Conservation (phyloP, 2,797 vertebrate genomes). For the Calcarius lapponicus region DNA sequence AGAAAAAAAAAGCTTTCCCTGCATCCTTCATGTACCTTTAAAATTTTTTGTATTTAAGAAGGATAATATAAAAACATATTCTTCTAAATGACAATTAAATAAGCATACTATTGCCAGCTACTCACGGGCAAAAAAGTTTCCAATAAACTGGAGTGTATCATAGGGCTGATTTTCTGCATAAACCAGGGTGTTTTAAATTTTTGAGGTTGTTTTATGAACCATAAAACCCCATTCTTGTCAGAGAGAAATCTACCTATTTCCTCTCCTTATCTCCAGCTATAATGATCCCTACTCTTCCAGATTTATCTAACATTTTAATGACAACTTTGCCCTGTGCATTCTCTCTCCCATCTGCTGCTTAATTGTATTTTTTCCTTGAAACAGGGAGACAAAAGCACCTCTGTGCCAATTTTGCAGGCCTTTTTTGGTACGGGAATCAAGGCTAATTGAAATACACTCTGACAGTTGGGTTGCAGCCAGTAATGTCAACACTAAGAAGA, state of each 20-base stretch:
- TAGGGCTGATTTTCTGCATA: neutral
- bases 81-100: neutral
- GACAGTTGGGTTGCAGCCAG: neutral
- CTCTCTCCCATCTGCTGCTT: neutral
- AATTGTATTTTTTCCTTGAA: conserved; percentile 39
- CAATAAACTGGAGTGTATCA: neutral
- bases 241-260: neutral
- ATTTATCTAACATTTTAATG: conserved; percentile 9
- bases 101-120: neutral
- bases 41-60: neutral
- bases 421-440: conserved; percentile 65
- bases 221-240: neutral
- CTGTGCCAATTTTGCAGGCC: conserved; percentile 64
- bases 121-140: neutral
- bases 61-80: neutral
- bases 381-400: conserved; percentile 51
- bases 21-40: neutral
- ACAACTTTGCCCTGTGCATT: neutral
- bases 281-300: neutral
- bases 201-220: neutral
- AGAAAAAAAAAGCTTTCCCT: neutral
- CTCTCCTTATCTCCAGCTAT: neutral
- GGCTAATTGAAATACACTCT: conserved; percentile 65
- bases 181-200: neutral
- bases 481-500: conserved; percentile 24